Evolutionary conservation across 1,140 invertebrate genomes (phyloP), one percentile per base, ranked within the genome.

Genomic region (Cyphomyrmex costatus): DNA sequence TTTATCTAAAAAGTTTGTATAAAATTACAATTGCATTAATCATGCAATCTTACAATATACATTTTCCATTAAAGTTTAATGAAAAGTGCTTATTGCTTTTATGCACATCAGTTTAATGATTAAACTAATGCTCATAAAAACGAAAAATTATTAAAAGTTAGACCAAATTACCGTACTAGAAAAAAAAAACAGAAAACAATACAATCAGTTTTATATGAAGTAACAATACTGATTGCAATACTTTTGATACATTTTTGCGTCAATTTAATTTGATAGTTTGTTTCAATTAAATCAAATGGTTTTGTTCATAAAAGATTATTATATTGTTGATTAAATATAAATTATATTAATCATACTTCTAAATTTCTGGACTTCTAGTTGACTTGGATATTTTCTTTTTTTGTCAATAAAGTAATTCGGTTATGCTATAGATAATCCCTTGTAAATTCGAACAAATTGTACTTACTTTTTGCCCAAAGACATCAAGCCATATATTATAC

Each of bases 401-500:
- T 63, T 63, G 10, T 63, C 10, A 7, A 46, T 63, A 49, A 80
- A 27, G 2, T 70, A 30, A 46, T 46, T 16, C 4, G 2, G 1
- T 65, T 58, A 27, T 27, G n/a, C n/a, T 42, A n/a, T 46, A 49
- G 12, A 77, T 46, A 2, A 63, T 30, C 19, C 16, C 6, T 12
- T 19, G 0, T 42, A 27, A 30, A 46, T 42, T n/a, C 0, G 0
- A 36, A 27, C 30, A 30, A 74, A 73, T 60, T 49, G 3, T 74
- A 63, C 79, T 83, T 83, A 83, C 98, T 98, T 98, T 95, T 97
- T 98, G 79, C 98, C 98, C 86, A 99, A 95, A 42, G 98, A 97
- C 98, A 99, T 98, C 96, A 99, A 96, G 91, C 98, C 98, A 95
- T 99, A 99, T 56, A 99, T 96, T 78, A 98, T 96, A 60, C 98